Evolutionary conservation across 2,113 vertebrate genomes (phyloP), one percentile per base, ranked within the genome.

Genomic region (Reinhardtius hippoglossoides): DNA sequence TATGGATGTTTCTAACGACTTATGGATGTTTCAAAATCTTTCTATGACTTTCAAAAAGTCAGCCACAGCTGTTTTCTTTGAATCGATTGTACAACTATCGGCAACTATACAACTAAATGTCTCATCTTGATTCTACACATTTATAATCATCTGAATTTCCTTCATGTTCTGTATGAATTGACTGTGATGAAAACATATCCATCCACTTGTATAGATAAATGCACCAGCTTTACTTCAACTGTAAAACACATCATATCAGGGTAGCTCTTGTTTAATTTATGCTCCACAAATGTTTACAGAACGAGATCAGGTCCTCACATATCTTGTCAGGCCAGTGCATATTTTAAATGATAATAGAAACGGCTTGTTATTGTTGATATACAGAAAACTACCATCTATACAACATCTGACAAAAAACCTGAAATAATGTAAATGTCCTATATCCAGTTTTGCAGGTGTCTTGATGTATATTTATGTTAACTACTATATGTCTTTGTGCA

Each of bases 351-450:
- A 56, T 68, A 44, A 31, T 57, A 21, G n/a, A 1, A 57, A 67
- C 10, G 16, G 24, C 21, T 27, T 42, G 13, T 23, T 23, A 24
- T 69, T 55, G 31, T 52, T 52, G 14, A 37, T 23, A 18, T 23
- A 20, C n/a, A 27, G 23, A 46, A 16, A n/a, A n/a, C 13, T 40
- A 35, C 12, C 37, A 23, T 73, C 16, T 9, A 24, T 46, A 55
- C 13, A 35, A 20, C 26, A 62, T 60, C 20, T 67, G 35, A 35
- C 5, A 55, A 70, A 66, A 60, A 69, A 76, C 27, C 85, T 76
- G 59, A 81, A 69, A 61, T 57, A 71, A 15, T 80, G 26, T 89
- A 35, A 79, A 60, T 13, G 44, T 74, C 35, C 50, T 57, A 56
- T 40, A 80, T 81, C 62, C 66, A 57, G 63, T 83, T 64, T 71